phyloP scores from a whole-genome alignment of 2,113 vertebrate species.

The Bubo bubo region DNA sequence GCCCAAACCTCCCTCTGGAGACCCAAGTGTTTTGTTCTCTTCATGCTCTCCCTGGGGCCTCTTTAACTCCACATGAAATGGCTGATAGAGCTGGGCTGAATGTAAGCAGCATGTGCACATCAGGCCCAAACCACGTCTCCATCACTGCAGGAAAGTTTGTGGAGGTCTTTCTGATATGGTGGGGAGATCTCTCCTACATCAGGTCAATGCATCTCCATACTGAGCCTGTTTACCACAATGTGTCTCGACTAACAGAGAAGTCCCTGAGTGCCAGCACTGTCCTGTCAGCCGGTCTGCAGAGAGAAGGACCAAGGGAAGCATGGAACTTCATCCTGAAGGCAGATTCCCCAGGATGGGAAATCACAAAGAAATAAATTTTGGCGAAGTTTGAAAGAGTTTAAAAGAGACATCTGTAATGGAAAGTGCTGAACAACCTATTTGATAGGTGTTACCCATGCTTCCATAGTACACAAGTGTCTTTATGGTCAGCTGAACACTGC shows the following conservation, averaged over 20 bases:
- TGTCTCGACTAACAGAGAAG: neutral
- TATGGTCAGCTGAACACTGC: neutral
- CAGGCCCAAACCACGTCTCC: neutral
- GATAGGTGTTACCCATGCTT: neutral
- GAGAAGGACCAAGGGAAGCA: neutral
- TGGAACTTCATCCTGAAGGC: neutral
- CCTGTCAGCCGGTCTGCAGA: neutral
- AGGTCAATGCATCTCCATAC: neutral
- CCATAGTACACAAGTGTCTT: neutral
- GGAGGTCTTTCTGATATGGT: neutral
- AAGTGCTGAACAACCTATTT: neutral
- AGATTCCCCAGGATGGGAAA: neutral
- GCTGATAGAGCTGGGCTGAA: neutral
- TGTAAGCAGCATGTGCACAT: fast-evolving
- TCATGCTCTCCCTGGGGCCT: neutral
- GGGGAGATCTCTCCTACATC: neutral
- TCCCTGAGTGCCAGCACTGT: neutral
- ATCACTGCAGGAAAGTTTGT: fast-evolving
- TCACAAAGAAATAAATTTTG: neutral
- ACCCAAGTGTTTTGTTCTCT: neutral
- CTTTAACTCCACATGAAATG: neutral
- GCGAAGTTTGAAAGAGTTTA: neutral
- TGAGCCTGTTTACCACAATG: fast-evolving
- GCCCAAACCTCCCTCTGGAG: neutral
- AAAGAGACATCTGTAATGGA: neutral